Evolutionary conservation across 1,140 invertebrate species (phyloP).

Genomic region (Drosophila insularis): DNA sequence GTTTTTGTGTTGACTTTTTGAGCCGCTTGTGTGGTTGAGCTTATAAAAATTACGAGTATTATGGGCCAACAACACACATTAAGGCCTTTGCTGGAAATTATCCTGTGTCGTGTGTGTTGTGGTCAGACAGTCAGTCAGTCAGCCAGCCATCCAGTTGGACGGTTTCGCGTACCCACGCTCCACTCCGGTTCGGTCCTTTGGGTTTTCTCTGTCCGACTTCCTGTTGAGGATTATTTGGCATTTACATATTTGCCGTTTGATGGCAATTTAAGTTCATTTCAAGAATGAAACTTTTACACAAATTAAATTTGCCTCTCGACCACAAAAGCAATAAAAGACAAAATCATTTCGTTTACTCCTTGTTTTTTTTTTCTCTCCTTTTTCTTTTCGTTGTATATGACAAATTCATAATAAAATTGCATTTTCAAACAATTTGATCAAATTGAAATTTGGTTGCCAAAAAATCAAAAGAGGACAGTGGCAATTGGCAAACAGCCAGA

Average conservation of each 20-base stretch:
- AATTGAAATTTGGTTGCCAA: slow-evolving; percentile 61
- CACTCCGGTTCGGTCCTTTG: background rate
- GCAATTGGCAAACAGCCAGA: slow-evolving; percentile 48
- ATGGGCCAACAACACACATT: slow-evolving; percentile 45
- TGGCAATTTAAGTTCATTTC: background rate
- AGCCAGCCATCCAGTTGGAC: slow-evolving; percentile 6
- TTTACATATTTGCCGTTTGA: slow-evolving; percentile 13
- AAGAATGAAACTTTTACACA: slow-evolving; percentile 6
- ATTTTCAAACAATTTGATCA: slow-evolving; percentile 68
- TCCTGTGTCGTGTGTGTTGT: slow-evolving; percentile 37
- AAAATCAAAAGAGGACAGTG: slow-evolving; percentile 27
- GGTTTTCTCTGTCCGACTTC: slow-evolving; percentile 11
- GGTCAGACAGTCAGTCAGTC: slow-evolving; percentile 35
- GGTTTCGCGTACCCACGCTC: background rate
- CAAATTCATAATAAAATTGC: slow-evolving; percentile 44
- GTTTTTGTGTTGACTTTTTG: slow-evolving; percentile 53
- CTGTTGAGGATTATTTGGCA: slow-evolving; percentile 2
- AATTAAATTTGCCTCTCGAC: slow-evolving; percentile 1
- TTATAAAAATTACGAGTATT: slow-evolving; percentile 66
- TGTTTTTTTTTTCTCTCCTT: background rate
- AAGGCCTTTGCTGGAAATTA: slow-evolving; percentile 51
- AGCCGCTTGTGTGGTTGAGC: slow-evolving; percentile 55
- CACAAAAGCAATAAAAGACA: slow-evolving; percentile 18
- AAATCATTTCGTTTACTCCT: slow-evolving; percentile 15
- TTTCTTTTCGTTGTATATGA: background rate